These are phyloP conservation scores for Tyto alba DNA, from an alignment of 2,113 vertebrate genomes.

Conservation along the genomic window DNA sequence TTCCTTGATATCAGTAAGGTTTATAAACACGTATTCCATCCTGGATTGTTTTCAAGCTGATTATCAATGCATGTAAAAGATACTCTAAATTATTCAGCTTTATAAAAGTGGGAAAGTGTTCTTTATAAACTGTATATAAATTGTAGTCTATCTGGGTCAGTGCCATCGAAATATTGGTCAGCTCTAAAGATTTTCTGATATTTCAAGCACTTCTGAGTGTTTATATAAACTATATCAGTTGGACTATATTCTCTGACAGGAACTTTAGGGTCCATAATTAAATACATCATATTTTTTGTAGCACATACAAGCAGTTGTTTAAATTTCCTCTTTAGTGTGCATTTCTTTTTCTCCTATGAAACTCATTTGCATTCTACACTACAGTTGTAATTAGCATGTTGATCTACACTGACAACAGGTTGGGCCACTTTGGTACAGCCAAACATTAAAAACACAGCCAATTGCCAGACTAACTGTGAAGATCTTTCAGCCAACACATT, in stretches of 20 bases:
- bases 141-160: background rate
- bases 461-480: background rate
- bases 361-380: background rate
- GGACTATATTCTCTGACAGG: background rate
- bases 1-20: background rate
- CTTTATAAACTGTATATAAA: background rate
- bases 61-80: background rate
- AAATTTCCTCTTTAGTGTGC: background rate
- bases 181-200: background rate
- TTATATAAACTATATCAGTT: background rate
- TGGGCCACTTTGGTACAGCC: background rate
- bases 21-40: background rate
- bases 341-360: background rate
- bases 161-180: background rate
- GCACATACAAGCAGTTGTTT: background rate
- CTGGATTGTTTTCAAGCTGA: background rate
- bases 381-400: background rate
- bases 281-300: background rate
- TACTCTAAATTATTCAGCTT: background rate
- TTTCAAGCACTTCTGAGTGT: background rate
- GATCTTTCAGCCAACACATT: background rate
- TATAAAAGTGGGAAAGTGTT: background rate
- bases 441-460: background rate
- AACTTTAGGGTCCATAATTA: background rate
- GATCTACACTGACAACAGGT: background rate